Evolutionary conservation across 2,888 invertebrate species (phyloP).

Genomic region (Emmelina monodactyla): DNA sequence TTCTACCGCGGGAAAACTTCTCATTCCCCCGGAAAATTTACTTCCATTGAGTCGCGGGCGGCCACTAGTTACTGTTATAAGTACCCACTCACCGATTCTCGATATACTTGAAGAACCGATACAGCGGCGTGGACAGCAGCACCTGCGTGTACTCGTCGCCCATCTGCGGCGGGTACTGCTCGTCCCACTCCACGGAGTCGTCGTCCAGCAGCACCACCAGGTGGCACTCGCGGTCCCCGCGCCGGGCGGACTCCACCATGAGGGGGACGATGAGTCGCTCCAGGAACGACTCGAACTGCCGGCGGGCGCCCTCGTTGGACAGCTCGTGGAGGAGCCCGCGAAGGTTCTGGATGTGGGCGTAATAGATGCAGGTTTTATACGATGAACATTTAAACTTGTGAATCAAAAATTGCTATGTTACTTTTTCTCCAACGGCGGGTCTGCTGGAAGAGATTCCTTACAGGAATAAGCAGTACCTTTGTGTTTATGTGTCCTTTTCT

Average conservation of each 20-base stretch:
- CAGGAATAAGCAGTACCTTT: no score
- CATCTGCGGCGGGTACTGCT: conserved; percentile 99
- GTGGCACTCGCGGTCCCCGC: conserved; percentile 95
- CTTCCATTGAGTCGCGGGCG: no score
- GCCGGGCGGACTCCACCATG: conserved; percentile 93
- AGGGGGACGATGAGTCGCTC: conserved; percentile 94
- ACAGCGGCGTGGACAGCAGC: conserved; percentile 93
- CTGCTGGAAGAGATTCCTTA: no score
- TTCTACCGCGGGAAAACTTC: no score
- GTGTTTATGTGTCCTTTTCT: no score
- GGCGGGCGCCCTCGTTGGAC: conserved; percentile 98
- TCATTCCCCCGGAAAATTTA: no score
- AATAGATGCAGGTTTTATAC: no score
- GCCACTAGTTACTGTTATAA: no score
- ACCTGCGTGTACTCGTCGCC: conserved; percentile 99
- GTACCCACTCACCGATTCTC: conserved; percentile 73
- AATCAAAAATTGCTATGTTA: no score
- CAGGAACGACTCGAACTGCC: conserved; percentile 95
- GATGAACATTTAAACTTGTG: no score
- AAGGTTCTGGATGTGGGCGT: no score
- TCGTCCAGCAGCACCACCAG: conserved; percentile 94
- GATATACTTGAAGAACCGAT: conserved; percentile 98
- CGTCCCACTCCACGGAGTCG: conserved; percentile 97
- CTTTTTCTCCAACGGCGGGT: no score
- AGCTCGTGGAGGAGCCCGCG: conserved; percentile 96